These are phyloP conservation scores for Limnothrissa miodon DNA, from an alignment of 2,113 vertebrate species.

Conservation along the genomic window DNA sequence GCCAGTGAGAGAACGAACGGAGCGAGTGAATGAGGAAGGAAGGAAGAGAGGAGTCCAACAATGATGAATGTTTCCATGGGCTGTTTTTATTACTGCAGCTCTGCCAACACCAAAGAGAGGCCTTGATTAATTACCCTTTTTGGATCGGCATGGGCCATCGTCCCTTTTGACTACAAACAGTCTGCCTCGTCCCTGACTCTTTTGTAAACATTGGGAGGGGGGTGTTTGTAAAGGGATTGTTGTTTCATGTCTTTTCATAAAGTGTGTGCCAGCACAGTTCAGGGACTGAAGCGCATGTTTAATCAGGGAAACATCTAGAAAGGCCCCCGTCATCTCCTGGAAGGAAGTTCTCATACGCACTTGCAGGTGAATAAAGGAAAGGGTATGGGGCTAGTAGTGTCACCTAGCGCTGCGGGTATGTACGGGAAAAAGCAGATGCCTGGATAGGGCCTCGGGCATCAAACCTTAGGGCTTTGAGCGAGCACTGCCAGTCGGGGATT, in stretches of 20 bases:
- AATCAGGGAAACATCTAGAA: not conserved
- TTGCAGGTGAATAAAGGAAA: not conserved
- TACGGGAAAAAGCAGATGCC: not conserved
- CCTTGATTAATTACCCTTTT: constrained; percentile 53
- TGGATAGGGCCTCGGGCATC: not conserved
- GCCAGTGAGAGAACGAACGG: not conserved
- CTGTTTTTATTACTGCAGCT: not conserved
- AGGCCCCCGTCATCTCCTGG: not conserved
- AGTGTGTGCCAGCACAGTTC: no score
- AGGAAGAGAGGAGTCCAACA: not conserved
- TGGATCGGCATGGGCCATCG: constrained; percentile 37
- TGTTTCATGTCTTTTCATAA: not conserved
- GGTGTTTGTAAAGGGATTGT: not conserved
- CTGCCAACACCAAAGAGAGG: constrained; percentile 27
- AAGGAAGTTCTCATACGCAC: not conserved
- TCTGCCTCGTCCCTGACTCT: constrained; percentile 30
- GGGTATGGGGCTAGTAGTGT: not conserved
- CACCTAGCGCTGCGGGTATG: not conserved
- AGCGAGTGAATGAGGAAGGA: not conserved
- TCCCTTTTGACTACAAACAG: constrained; percentile 33
- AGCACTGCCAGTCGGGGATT: constrained; percentile 9
- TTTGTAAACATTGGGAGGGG: constrained; percentile 28
- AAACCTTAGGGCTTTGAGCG: not conserved
- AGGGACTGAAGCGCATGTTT: not conserved
- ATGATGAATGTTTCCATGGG: constrained; percentile 42